phyloP scores from a whole-genome alignment of 2,888 invertebrate species.

The Orthonychiurus folsomi region DNA sequence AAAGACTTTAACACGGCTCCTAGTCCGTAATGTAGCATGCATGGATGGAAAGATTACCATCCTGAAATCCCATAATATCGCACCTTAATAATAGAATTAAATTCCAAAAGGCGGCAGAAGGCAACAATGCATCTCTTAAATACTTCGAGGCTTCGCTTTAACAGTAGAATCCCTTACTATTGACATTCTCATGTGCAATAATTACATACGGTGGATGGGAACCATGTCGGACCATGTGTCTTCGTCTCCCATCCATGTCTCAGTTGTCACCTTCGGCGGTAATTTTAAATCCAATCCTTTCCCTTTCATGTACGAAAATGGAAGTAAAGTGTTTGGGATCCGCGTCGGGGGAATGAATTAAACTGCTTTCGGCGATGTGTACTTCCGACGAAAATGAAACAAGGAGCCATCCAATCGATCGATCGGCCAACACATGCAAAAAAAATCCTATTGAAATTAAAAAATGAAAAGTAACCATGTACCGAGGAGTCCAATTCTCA shows the following conservation, averaged over 20 bases:
- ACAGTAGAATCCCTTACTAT: neutral
- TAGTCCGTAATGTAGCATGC: too few species aligned
- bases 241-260: too few species aligned
- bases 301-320: neutral
- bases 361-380: neutral
- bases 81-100: too few species aligned
- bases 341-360: too few species aligned
- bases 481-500: neutral
- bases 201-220: neutral
- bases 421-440: neutral
- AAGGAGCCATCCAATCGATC: too few species aligned
- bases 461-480: neutral
- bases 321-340: neutral
- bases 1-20: too few species aligned
- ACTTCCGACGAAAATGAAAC: neutral
- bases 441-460: neutral
- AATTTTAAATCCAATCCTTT: neutral
- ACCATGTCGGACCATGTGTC: neutral
- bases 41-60: too few species aligned
- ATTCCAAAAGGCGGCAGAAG: too few species aligned
- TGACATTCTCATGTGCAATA: too few species aligned
- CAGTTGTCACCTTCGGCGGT: neutral
- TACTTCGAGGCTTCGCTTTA: too few species aligned
- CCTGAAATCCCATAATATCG: too few species aligned
- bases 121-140: too few species aligned